Percentiles rank a stretch among this genome's conserved stretches.
Conservation (phyloP, 2,113 vertebrate species). For the Passer montanus region DNA sequence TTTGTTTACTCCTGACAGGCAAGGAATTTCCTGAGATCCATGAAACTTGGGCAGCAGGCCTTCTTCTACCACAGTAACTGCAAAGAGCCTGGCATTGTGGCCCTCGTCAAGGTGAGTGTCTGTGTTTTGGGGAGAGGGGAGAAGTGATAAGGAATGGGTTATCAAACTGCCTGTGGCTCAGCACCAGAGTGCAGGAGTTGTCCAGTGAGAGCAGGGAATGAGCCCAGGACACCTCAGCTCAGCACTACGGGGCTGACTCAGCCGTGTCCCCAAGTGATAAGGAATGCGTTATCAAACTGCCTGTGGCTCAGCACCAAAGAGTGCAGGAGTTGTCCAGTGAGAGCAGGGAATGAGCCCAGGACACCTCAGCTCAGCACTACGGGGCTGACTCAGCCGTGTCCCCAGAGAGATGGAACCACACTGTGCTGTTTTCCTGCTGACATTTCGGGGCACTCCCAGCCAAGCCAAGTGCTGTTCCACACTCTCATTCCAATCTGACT, state of each 20-base stretch:
- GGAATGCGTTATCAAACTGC: not conserved
- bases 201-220: not conserved
- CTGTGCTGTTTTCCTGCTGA: not conserved
- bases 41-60: constrained; percentile 87
- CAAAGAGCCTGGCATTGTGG: constrained; percentile 91
- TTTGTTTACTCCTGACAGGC: constrained; percentile 74
- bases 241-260: not conserved
- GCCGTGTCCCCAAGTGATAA: not conserved
- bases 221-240: not conserved
- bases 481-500: not conserved
- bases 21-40: constrained; percentile 92
- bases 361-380: not conserved
- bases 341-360: not conserved
- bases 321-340: not conserved
- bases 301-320: not conserved
- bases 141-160: not conserved
- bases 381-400: not conserved
- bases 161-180: not conserved
- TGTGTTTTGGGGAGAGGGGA: not conserved
- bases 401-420: not conserved
- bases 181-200: not conserved
- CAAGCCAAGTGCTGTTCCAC: not conserved
- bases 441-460: not conserved
- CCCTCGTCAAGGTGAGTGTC: constrained; percentile 83
- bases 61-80: constrained; percentile 99